phyloP scores from a whole-genome alignment of 2,797 vertebrate genomes.

The Denticeps clupeoides region DNA sequence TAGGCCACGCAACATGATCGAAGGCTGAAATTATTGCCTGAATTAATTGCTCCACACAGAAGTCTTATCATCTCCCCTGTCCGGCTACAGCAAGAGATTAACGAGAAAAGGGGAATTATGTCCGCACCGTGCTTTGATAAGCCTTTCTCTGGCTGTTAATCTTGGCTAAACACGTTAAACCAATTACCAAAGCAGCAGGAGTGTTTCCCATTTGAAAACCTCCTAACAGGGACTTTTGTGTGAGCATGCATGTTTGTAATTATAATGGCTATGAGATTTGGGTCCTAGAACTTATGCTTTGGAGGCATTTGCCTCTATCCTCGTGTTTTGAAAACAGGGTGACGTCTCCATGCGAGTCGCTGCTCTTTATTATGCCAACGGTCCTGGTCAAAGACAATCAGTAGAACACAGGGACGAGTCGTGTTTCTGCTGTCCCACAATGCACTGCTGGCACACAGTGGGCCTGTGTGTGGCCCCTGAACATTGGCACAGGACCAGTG shows the following conservation, averaged over 20 bases:
- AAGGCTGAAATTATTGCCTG: no score
- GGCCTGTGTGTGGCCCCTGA: conserved; percentile 39
- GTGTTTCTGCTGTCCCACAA: conserved; percentile 18
- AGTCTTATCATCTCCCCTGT: no score
- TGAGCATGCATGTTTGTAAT: no score
- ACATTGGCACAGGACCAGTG: conserved; percentile 45
- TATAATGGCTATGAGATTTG: no score
- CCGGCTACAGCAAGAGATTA: no score
- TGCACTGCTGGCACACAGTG: conserved; percentile 36
- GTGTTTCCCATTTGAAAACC: conserved; percentile 27
- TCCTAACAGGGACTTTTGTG: conserved; percentile 9
- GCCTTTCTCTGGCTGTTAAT: conserved; percentile 29
- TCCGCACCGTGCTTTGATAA: conserved; percentile 30
- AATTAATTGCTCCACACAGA: no score
- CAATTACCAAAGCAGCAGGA: conserved; percentile 40
- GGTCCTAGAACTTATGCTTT: no score
- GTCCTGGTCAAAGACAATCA: not conserved
- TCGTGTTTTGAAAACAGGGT: no score
- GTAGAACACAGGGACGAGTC: not conserved
- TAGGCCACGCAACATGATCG: no score
- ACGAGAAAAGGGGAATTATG: conserved; percentile 14
- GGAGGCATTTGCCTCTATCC: no score
- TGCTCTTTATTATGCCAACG: no score
- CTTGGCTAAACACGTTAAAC: conserved; percentile 42
- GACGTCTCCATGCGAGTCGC: no score